Percentiles rank a stretch among this genome's conserved stretches.
Conservation (phyloP, 1,140 invertebrate species). For the Microvelia longipes region DNA sequence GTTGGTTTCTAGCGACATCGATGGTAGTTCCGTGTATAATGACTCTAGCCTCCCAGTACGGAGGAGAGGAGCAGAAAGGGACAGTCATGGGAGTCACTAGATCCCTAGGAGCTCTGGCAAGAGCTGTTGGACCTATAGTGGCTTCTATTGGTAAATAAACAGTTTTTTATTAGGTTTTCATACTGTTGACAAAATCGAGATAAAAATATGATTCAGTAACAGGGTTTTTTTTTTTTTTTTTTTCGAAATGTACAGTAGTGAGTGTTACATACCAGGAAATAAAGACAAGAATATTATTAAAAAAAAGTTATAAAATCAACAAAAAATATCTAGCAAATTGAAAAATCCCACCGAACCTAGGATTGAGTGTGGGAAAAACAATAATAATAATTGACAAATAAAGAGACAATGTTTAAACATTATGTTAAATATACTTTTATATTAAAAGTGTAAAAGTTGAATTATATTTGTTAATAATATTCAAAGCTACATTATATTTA, state of each 20-base stretch:
- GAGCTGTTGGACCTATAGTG: conserved; percentile 81
- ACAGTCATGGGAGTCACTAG: conserved; percentile 83
- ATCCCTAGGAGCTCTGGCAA: conserved; percentile 80
- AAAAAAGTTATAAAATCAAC: no score
- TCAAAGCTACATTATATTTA: no score
- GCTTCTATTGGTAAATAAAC: conserved; percentile 49
- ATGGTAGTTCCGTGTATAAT: conserved; percentile 89
- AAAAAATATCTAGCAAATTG: no score
- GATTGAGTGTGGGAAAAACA: no score
- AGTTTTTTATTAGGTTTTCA: conserved; percentile 6
- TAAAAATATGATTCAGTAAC: conserved; percentile 8
- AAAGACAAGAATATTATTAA: no score
- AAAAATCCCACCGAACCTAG: no score
- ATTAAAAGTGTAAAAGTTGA: no score
- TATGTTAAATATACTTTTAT: no score
- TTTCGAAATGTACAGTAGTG: background rate
- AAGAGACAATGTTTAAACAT: no score
- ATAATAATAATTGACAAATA: no score
- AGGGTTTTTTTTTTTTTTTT: background rate
- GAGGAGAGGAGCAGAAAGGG: conserved; percentile 73
- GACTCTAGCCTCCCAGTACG: conserved; percentile 69
- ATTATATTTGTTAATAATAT: no score
- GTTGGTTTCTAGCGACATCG: conserved; percentile 71
- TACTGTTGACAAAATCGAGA: conserved; percentile 1
- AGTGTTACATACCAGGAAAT: no score